Evolutionary conservation across 2,888 invertebrate genomes (phyloP).

Genomic region (Epicampocera succincta): DNA sequence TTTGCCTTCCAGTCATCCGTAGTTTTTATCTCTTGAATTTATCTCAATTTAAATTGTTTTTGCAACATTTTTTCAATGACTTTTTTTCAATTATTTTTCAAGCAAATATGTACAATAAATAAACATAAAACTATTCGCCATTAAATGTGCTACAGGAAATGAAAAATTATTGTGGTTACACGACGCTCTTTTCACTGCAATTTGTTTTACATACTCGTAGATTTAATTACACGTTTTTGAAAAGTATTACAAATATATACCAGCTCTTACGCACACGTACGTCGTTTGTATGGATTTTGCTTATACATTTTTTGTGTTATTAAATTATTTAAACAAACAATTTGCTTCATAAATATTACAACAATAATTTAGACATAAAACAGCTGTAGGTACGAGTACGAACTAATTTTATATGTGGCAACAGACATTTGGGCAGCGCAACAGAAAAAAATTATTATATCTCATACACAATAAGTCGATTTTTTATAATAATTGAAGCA

Average conservation of each 20-base stretch:
- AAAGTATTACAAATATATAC: slow-evolving; percentile 20
- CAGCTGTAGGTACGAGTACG: slow-evolving; percentile 10
- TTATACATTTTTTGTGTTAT: background rate
- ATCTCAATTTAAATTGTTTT: slow-evolving; percentile 19
- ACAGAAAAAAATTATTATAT: background rate
- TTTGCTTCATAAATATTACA: slow-evolving; percentile 45
- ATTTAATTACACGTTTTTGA: slow-evolving; percentile 56
- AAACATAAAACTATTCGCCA: slow-evolving; percentile 21
- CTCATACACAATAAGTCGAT: too few relatives aligned
- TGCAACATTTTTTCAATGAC: slow-evolving; percentile 4
- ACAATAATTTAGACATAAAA: slow-evolving; percentile 26
- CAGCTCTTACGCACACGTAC: too few relatives aligned
- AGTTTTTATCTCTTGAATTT: slow-evolving; percentile 1
- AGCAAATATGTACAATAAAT: background rate
- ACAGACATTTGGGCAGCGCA: slow-evolving; percentile 45
- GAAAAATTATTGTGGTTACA: slow-evolving; percentile 63
- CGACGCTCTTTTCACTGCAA: slow-evolving; percentile 25
- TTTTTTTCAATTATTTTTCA: slow-evolving; percentile 34
- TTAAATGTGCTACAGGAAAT: slow-evolving; percentile 64
- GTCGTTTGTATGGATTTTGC: background rate
- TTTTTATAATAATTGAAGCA: too few relatives aligned
- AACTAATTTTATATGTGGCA: slow-evolving; percentile 19
- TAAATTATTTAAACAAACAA: slow-evolving; percentile 32
- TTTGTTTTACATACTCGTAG: slow-evolving; percentile 16
- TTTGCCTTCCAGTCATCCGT: background rate